A percentile compares a stretch with the other conserved stretches of the same genome.
Evolutionary conservation across 2,888 invertebrate species (phyloP).

Genomic region (Eupithecia pulchellata): DNA sequence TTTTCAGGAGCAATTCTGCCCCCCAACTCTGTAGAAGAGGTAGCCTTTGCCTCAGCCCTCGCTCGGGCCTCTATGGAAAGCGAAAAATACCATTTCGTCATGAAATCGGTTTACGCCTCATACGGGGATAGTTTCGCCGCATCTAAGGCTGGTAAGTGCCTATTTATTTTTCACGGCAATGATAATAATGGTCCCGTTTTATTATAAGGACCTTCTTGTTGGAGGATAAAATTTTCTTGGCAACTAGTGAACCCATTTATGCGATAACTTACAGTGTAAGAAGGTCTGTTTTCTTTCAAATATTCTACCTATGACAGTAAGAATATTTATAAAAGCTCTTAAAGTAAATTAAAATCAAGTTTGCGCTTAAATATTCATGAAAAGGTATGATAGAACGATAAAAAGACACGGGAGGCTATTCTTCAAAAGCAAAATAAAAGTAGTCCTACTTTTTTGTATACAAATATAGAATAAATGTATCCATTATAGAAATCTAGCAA

Average conservation of each 20-base stretch:
- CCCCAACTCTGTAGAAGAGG: conserved; percentile 71
- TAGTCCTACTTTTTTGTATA: no score
- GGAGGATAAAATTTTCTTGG: conserved; percentile 18
- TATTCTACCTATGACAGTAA: not conserved
- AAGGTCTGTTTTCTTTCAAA: not conserved
- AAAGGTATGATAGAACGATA: not conserved
- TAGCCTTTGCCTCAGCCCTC: conserved; percentile 73
- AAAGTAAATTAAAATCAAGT: not conserved
- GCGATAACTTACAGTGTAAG: not conserved
- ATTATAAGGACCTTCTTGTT: conserved; percentile 20
- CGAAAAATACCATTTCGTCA: conserved; percentile 66
- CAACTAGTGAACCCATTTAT: conserved; percentile 2
- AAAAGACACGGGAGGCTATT: not conserved
- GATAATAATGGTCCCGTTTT: conserved; percentile 30
- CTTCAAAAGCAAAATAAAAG: not conserved
- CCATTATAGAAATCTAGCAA: not conserved
- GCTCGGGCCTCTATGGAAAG: conserved; percentile 77
- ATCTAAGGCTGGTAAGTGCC: conserved; percentile 69
- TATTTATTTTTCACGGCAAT: conserved; percentile 28
- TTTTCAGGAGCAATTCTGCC: conserved; percentile 74
- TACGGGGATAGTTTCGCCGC: conserved; percentile 75
- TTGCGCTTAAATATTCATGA: not conserved
- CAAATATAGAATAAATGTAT: no score
- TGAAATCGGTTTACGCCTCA: conserved; percentile 66
- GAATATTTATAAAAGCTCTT: not conserved